These are phyloP conservation scores for Patagioenas fasciata DNA, from an alignment of 2,113 vertebrate genomes.

Conservation along the genomic window DNA sequence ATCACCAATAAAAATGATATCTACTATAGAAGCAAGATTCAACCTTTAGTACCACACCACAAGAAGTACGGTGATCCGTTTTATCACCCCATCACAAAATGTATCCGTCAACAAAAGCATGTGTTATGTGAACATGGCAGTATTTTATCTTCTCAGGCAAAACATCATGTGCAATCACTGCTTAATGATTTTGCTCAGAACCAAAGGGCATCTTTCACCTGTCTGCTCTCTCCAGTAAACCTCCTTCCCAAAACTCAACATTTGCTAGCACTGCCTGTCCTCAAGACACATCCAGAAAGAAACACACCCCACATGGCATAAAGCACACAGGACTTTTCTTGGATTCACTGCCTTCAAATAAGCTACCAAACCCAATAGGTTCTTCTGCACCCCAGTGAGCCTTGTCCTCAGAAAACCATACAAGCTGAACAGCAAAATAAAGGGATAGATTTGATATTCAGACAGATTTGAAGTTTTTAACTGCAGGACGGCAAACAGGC, in stretches of 20 bases:
- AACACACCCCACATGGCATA: background rate
- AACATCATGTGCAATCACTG: fast-evolving
- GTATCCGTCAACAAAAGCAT: background rate
- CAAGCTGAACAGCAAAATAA: background rate
- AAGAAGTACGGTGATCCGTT: background rate
- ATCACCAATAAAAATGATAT: background rate
- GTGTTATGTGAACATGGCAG: background rate
- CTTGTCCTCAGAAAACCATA: background rate
- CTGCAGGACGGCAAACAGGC: background rate
- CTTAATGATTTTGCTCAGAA: background rate
- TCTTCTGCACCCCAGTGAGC: background rate
- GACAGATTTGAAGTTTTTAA: background rate
- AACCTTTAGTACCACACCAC: background rate
- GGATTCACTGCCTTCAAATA: fast-evolving
- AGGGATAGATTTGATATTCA: background rate
- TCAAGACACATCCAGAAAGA: fast-evolving
- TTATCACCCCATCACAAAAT: background rate
- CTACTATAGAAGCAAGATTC: background rate
- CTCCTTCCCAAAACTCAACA: background rate
- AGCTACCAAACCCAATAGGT: background rate
- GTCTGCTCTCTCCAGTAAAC: background rate
- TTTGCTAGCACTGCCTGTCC: background rate
- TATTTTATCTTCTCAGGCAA: background rate
- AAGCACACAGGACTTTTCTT: background rate
- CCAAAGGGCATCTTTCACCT: background rate